Base-by-base conservation (phyloP, 37 sponge, comb jelly and placozoan genomes). In the Aphrocallistes beatrix region DNA sequence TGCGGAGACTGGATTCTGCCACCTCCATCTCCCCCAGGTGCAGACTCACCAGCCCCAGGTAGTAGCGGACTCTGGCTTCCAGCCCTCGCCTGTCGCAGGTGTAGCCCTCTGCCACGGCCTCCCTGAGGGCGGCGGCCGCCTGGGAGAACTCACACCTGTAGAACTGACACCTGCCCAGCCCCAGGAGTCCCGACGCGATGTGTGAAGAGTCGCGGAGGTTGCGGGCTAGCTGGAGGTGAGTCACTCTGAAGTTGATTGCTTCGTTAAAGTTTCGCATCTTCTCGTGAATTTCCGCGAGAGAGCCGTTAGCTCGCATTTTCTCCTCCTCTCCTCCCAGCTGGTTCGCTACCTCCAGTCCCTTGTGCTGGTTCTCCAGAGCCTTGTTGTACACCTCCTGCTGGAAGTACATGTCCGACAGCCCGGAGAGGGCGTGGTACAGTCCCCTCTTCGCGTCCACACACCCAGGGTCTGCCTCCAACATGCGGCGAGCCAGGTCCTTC, bases 21-120 rank as follows among this genome's bases (percentile, higher is more conserved):
- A 51, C 48, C 21, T 88, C 85, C 81, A 82, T 84, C 51, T 95
- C 88, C 37, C 85, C 85, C 36, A 86, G 88, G 81, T 93, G 85
- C 83, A 92, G 90, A 49, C 86, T 88, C 19, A 92, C 92, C 51
- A 92, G 91, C 3, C 96, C 96, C 28, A 95, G 90, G 86, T 90
- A 90, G 84, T 94, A 92, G 42, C 92, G 87, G n/a, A 94, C 86
- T 82, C 92, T 93, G 0, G 93, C 95, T 37, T 95, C 93, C 0
- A 88, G 87, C 39, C 89, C 94, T 30, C 34, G 51, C 19, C 50
- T 6, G 8, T 81, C 84, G 37, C 51, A 86, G 0, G 89, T 90
- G 23, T 86, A 83, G 0, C 88, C 82, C 32, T 93, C 51, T 16
- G 86, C 85, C 51, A 94, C 83, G 37, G 95, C 95, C 75, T 93